A percentile compares a stretch with the other conserved stretches of the same genome.
Conservation (phyloP, 2,888 invertebrate species). For the Camptogramma bilineatum region DNA sequence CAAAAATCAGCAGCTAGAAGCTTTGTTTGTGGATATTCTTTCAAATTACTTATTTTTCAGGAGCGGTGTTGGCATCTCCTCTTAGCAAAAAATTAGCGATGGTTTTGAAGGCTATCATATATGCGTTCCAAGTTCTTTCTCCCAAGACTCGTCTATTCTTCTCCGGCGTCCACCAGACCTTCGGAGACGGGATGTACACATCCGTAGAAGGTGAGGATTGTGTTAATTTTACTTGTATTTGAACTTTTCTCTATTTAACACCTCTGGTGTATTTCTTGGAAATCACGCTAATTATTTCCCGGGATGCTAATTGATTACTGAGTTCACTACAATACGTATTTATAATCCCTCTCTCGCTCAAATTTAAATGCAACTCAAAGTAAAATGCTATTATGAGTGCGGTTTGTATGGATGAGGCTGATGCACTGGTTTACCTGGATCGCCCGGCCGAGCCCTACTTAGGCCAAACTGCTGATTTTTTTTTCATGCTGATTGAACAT, state of each 20-base stretch:
- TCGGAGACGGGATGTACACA: slow-evolving; percentile 19
- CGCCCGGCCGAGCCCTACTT: too few species aligned
- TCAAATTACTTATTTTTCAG: slow-evolving; percentile 4
- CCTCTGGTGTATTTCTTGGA: too few species aligned
- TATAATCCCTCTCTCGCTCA: too few species aligned
- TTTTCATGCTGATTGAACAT: too few species aligned
- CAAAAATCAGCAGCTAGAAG: not conserved
- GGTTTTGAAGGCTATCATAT: not conserved
- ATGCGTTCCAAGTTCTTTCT: not conserved
- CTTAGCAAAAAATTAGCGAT: slow-evolving; percentile 4
- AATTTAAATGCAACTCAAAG: too few species aligned
- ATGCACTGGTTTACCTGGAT: too few species aligned
- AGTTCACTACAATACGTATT: too few species aligned
- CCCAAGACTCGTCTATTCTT: not conserved
- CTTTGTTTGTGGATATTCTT: not conserved
- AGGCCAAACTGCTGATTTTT: too few species aligned
- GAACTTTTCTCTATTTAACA: too few species aligned
- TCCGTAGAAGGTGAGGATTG: slow-evolving; percentile 22
- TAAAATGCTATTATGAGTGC: too few species aligned
- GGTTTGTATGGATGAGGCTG: too few species aligned
- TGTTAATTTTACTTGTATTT: not conserved
- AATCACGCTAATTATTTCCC: not conserved
- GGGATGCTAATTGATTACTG: too few species aligned
- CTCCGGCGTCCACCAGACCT: slow-evolving; percentile 23
- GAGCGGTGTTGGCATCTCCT: slow-evolving; percentile 27